These are phyloP conservation scores for Phalanger gymnotis DNA, from an alignment of 2,797 vertebrate genomes.

Conservation along the genomic window DNA sequence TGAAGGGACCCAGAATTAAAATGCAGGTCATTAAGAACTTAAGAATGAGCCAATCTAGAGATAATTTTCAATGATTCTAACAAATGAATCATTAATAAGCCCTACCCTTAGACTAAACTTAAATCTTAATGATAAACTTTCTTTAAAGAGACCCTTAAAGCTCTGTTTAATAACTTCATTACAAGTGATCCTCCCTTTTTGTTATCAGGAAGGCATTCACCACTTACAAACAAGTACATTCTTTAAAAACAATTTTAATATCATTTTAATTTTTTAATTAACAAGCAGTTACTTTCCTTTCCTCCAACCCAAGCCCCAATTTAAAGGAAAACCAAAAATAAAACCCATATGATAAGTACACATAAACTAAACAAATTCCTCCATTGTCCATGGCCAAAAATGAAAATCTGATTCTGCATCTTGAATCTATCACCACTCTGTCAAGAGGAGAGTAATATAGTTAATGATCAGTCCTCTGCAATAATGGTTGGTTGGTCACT, in stretches of 20 bases:
- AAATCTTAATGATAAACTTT: not conserved
- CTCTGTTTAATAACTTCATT: not conserved
- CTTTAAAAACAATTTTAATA: not conserved
- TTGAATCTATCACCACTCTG: not conserved
- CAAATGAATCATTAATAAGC: not conserved
- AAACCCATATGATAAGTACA: not conserved
- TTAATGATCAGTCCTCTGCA: not conserved
- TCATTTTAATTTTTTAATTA: not conserved
- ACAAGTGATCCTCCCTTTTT: not conserved
- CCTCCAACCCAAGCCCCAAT: not conserved
- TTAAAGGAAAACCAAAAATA: not conserved
- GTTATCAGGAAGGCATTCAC: not conserved
- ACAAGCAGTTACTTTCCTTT: not conserved
- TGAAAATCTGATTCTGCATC: not conserved
- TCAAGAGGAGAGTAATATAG: not conserved
- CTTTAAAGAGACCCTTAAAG: not conserved
- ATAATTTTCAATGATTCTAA: not conserved
- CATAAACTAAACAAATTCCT: not conserved
- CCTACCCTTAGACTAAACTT: not conserved
- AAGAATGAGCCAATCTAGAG: not conserved
- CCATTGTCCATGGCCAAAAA: not conserved
- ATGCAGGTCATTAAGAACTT: not conserved
- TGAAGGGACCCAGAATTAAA: slow-evolving; percentile 24
- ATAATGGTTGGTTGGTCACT: not conserved
- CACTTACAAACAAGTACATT: not conserved